These are phyloP conservation scores for Thamnaconus septentrionalis DNA, from an alignment of 2,113 vertebrate species.

Conservation along the genomic window DNA sequence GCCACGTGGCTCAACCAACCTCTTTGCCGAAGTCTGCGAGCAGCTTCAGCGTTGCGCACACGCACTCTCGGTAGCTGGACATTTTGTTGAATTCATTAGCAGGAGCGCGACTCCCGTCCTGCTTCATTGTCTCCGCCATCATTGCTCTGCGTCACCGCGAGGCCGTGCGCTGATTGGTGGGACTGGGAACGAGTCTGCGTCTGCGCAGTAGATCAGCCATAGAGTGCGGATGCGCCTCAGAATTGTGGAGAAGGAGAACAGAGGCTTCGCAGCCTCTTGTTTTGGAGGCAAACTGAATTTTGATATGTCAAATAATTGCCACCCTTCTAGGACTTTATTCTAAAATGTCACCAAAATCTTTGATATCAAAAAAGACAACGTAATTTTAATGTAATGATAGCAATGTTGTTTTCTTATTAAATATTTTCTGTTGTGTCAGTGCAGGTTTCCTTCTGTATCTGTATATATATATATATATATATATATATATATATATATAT, in stretches of 20 bases:
- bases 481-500: too few species aligned
- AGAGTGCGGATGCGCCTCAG: background rate
- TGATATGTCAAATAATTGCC: too few species aligned
- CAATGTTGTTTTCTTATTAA: too few species aligned
- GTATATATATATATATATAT: too few species aligned
- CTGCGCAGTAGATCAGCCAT: background rate
- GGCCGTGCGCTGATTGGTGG: slow-evolving; percentile 59
- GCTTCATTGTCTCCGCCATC: slow-evolving; percentile 69
- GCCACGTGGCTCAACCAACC: slow-evolving; percentile 61
- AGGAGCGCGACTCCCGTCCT: background rate
- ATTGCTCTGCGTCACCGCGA: slow-evolving; percentile 9
- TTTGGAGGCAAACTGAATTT: too few species aligned
- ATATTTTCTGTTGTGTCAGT: too few species aligned
- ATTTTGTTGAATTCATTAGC: slow-evolving; percentile 18
- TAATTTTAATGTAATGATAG: too few species aligned
- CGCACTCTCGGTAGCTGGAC: slow-evolving; percentile 51
- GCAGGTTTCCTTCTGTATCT: too few species aligned
- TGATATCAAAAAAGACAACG: too few species aligned
- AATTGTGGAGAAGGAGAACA: background rate
- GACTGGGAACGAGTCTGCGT: background rate
- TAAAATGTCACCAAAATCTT: too few species aligned
- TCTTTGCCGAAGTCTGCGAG: slow-evolving; percentile 67
- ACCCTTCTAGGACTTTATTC: too few species aligned
- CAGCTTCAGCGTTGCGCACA: slow-evolving; percentile 56
- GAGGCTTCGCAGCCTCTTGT: too few species aligned